Evolutionary conservation across 2,797 vertebrate species (phyloP).

Genomic region (Parambassis ranga): DNA sequence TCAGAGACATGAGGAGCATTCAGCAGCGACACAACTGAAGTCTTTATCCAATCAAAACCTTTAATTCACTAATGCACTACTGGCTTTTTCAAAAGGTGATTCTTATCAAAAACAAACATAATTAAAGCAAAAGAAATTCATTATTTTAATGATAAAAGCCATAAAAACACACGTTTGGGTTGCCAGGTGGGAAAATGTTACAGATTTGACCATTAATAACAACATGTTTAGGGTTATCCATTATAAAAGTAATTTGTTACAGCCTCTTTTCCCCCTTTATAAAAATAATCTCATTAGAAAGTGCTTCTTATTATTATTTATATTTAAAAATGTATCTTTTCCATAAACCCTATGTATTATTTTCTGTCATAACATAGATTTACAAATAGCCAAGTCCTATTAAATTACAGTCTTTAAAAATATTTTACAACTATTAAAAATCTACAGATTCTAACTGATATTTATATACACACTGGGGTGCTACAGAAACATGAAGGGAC

Average conservation of each 20-base stretch:
- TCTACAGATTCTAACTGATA: not conserved
- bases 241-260: not conserved
- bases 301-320: accelerated
- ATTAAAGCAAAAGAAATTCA: too few relatives aligned
- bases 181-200: not conserved
- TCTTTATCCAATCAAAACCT: not conserved
- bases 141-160: too few relatives aligned
- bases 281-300: not conserved
- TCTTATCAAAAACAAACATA: too few relatives aligned
- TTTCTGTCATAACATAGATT: not conserved
- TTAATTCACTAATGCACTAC: not conserved
- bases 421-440: not conserved
- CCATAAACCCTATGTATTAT: not conserved
- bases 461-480: not conserved
- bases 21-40: too few relatives aligned
- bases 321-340: not conserved
- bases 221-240: too few relatives aligned
- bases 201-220: not conserved
- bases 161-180: not conserved
- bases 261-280: not conserved
- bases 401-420: not conserved
- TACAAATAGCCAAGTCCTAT: not conserved
- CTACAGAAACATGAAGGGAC: not conserved
- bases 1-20: too few relatives aligned
- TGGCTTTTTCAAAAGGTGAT: not conserved